phyloP scores from a whole-genome alignment of 2,797 vertebrate genomes.

The Acestrorhynchus altus region DNA sequence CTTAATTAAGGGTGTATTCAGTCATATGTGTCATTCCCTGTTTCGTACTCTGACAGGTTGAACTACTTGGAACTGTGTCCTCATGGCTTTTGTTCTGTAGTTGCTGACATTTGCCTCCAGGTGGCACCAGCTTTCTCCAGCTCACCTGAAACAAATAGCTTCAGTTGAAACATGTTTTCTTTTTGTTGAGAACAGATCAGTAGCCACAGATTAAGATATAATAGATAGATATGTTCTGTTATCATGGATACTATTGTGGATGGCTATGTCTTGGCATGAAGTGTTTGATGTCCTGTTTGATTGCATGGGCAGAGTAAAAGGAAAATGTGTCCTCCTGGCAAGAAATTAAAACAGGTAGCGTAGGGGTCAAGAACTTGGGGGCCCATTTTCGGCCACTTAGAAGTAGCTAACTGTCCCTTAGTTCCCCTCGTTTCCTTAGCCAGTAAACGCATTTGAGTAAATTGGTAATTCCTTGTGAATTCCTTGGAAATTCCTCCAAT shows the following conservation, averaged over 20 bases:
- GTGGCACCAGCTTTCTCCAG: background rate
- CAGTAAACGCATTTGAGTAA: too few species aligned
- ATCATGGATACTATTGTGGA: too few species aligned
- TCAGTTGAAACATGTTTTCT: background rate
- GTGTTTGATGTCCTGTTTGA: background rate
- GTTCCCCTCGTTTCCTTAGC: too few species aligned
- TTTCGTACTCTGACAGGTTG: background rate
- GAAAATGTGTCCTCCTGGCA: background rate
- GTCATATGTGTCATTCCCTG: background rate
- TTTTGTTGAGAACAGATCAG: background rate
- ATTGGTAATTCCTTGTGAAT: too few species aligned
- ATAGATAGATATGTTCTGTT: too few species aligned
- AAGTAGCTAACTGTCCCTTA: too few species aligned
- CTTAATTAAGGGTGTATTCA: background rate
- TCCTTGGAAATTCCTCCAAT: too few species aligned
- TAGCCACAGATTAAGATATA: background rate
- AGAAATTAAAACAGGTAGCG: background rate
- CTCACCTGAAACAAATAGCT: background rate
- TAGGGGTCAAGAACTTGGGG: too few species aligned
- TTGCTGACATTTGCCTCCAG: background rate
- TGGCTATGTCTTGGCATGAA: background rate
- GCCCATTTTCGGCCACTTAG: too few species aligned
- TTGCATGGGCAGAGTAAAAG: conserved; percentile 10
- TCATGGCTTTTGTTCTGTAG: background rate
- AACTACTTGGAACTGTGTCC: background rate